Percentiles rank a stretch among this genome's conserved stretches.
These are phyloP conservation scores for Patella caerulea DNA, from an alignment of 2,888 invertebrate species.

Conservation along the genomic window DNA sequence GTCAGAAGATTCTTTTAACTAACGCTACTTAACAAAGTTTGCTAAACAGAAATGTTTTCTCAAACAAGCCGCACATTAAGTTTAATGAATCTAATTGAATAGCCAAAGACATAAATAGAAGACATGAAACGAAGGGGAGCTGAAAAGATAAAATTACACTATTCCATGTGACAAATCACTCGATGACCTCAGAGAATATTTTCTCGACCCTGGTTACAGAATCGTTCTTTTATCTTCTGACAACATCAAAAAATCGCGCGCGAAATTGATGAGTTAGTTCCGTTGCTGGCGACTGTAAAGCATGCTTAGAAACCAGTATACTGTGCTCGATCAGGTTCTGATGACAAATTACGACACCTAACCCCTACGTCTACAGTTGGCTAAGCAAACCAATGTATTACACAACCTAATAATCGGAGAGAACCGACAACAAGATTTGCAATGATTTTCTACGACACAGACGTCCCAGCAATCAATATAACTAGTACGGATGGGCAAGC, in stretches of 20 bases:
- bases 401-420: conserved; percentile 24
- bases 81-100: background rate
- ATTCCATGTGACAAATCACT: conserved; percentile 9
- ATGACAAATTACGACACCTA: conserved; percentile 29
- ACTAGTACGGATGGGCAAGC: conserved; percentile 23
- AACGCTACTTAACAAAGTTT: no score
- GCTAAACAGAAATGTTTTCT: no score
- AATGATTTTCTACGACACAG: conserved; percentile 27
- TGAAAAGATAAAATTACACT: background rate
- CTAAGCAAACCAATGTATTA: conserved; percentile 25
- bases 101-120: background rate
- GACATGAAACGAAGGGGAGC: background rate
- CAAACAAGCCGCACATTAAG: no score
- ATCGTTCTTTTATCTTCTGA: background rate
- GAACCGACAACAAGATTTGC: conserved; percentile 28
- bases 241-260: background rate
- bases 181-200: background rate
- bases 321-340: background rate
- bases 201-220: background rate
- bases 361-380: conserved; percentile 23
- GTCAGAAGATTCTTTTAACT: no score
- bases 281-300: conserved; percentile 2
- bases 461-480: conserved; percentile 18
- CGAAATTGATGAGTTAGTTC: conserved; percentile 1
- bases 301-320: background rate